Conservation (phyloP, 2,113 vertebrate species). For the Calidris pygmaea region DNA sequence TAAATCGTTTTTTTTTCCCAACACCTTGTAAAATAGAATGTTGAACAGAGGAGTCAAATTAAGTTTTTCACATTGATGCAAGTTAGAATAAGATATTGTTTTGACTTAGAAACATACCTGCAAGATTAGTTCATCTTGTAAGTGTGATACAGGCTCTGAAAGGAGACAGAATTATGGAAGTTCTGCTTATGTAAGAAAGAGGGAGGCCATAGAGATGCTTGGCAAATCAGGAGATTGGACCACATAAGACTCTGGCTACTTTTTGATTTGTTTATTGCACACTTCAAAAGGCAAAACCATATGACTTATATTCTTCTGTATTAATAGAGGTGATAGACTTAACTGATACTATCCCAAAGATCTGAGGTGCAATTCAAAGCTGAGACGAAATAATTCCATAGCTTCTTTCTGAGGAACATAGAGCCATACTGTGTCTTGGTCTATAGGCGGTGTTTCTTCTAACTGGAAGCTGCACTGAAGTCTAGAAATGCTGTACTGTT, state of each 20-base stretch:
- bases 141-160: background rate
- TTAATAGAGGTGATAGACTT: background rate
- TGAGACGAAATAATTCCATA: background rate
- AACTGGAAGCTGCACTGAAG: background rate
- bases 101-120: background rate
- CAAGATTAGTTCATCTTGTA: background rate
- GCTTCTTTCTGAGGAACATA: slow-evolving; percentile 33
- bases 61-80: background rate
- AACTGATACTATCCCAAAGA: background rate
- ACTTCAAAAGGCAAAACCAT: background rate
- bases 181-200: background rate
- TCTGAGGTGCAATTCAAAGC: background rate
- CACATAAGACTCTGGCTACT: background rate
- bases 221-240: background rate
- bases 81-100: background rate
- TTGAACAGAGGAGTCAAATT: background rate
- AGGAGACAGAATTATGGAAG: background rate
- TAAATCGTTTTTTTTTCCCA: background rate
- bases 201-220: background rate
- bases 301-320: background rate
- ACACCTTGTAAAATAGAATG: background rate
- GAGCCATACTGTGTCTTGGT: background rate
- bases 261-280: background rate
- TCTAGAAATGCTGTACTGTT: background rate
- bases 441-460: background rate